Base-by-base conservation (phyloP, 2,797 vertebrate genomes). In the Micrastur ruficollis region DNA sequence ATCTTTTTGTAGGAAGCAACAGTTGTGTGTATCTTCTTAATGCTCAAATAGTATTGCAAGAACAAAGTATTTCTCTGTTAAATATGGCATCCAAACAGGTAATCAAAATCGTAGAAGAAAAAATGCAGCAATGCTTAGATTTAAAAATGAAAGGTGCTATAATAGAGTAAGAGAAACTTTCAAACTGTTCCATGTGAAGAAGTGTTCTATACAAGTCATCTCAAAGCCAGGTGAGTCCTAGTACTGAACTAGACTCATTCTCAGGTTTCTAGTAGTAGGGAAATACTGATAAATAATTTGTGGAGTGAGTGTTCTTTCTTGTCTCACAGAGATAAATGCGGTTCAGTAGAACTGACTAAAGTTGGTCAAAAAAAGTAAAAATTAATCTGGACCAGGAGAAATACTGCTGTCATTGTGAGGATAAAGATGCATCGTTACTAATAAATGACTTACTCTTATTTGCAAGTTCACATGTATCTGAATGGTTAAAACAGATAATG, bases 401-500 rank as follows among this genome's bases (percentile, higher is more conserved):
- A 95, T 78, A n/a, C 31, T 2, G 2, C 42, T 81, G 5, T 62
- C 12, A 3, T 32, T 85, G 53, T 0, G 4, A 89, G 53, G 42
- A 36, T 47, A 42, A 36, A 75, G 59, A 40, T 82, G 14, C 75
- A 27, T 94, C 34, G 6, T 68, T 86, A 75, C 47, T 86, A 85
- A 85, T 59, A 67, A 70, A 31, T 82, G 6, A 75, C 17, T 67
- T 63, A n/a, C 12, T 55, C 36, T 49, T 50, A 67, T 6, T 62
- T 81, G 42, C 74, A 90, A 59, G 61, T 36, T 91, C 91, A 68
- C 31, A 5, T 93, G 93, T 91, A 81, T 86, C 44, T 80, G 65
- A 94, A 34, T 84, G 49, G 76, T 73, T 97, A 89, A 84, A 93
- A 92, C 53, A 72, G 61, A 72, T 66, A n/a, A 59, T 75, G 67